Conservation (phyloP, 2,888 invertebrate genomes). For the Caenorhabditis sulstoni region DNA sequence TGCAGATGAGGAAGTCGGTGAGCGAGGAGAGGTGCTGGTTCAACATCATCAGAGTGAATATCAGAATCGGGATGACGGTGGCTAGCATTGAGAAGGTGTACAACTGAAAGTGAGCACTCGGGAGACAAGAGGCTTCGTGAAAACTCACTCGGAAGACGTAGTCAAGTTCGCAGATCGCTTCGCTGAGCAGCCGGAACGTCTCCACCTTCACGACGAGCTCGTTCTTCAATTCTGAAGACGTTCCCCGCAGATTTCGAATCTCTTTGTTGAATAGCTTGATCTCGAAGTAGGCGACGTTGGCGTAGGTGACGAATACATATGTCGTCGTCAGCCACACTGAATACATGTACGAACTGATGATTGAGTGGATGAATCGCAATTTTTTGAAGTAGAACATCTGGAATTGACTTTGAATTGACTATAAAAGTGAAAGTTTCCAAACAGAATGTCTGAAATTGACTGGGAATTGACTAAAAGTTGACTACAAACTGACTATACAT, state of each 20-base stretch:
- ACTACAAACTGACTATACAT: too few species aligned
- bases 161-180: constrained; percentile 55
- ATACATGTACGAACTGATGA: constrained; percentile 56
- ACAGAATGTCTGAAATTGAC: too few species aligned
- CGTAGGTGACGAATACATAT: constrained; percentile 56
- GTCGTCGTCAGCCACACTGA: constrained; percentile 57
- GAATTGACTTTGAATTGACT: not conserved
- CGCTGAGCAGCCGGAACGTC: constrained; percentile 50
- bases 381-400: constrained; percentile 61
- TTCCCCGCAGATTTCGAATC: constrained; percentile 48
- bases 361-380: constrained; percentile 36
- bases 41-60: constrained; percentile 62
- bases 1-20: constrained; percentile 57
- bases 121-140: too few species aligned
- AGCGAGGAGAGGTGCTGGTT: constrained; percentile 54
- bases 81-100: constrained; percentile 60
- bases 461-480: too few species aligned
- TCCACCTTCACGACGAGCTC: constrained; percentile 51
- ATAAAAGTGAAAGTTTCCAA: too few species aligned
- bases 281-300: constrained; percentile 58
- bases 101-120: constrained; percentile 27
- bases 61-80: constrained; percentile 44
- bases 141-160: constrained; percentile 45
- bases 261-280: constrained; percentile 49
- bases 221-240: constrained; percentile 17